Evolutionary conservation across 2,797 vertebrate genomes (phyloP).

Genomic region (Rhabdophis nuchalis): DNA sequence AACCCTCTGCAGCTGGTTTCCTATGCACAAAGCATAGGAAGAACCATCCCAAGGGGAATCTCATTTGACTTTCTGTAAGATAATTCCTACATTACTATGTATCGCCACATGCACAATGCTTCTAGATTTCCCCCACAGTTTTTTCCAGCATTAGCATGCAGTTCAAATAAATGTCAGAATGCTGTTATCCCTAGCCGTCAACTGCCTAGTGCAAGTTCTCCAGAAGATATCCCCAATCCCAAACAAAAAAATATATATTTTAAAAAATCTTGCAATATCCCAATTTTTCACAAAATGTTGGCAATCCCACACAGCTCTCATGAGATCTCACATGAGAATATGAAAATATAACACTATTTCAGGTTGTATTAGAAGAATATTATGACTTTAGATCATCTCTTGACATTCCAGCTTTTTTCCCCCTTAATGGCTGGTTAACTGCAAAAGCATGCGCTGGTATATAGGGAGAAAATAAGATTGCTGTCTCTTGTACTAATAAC

Average conservation of each 20-base stretch:
- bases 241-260: neutral
- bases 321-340: neutral
- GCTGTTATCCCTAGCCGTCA: neutral
- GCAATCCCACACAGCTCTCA: neutral
- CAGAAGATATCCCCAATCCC: neutral
- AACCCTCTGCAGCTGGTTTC: neutral
- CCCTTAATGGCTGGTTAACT: neutral
- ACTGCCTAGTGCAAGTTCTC: neutral
- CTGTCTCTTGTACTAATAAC: neutral
- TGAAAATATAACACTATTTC: neutral
- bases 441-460: neutral
- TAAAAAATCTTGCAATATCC: neutral
- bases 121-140: neutral
- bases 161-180: neutral
- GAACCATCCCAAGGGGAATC: neutral
- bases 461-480: neutral
- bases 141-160: neutral
- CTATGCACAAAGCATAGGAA: neutral
- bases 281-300: neutral
- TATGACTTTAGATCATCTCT: neutral
- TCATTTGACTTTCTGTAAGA: neutral
- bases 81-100: neutral
- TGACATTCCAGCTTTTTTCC: neutral
- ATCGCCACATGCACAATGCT: neutral
- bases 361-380: neutral